Evolutionary conservation across 2,888 invertebrate genomes (phyloP).

Genomic region (Tiliacea citrago): DNA sequence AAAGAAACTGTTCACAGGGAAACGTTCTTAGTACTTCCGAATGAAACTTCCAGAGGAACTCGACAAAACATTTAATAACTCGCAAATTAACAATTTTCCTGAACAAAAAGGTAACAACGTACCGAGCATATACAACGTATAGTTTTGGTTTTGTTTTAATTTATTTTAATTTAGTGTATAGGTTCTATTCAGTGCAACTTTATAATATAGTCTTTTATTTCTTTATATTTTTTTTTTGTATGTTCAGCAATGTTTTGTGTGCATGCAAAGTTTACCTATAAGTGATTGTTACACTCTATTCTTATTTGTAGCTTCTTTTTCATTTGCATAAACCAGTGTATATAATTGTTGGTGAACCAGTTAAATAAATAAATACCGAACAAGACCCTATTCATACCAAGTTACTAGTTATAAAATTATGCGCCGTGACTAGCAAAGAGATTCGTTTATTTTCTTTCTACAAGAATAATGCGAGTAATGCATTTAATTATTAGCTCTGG

Average conservation of each 20-base stretch:
- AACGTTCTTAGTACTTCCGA: constrained; percentile 73
- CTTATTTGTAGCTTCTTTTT: no score
- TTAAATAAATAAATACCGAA: no score
- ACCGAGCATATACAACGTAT: constrained; percentile 12
- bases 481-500: constrained; percentile 57
- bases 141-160: no score
- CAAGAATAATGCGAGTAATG: constrained; percentile 51
- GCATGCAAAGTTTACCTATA: no score
- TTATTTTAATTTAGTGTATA: no score
- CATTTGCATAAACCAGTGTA: no score
- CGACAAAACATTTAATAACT: constrained; percentile 60
- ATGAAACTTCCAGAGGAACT: constrained; percentile 57
- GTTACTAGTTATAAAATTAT: constrained; percentile 53
- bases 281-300: no score
- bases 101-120: constrained; percentile 36
- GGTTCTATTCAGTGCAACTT: no score
- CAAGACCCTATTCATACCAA: constrained; percentile 47
- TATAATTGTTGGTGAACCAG: no score
- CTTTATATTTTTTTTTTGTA: no score
- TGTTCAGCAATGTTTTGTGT: no score
- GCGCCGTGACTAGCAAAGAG: constrained; percentile 43
- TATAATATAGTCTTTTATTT: no score
- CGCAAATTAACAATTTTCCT: constrained; percentile 43
- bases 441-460: constrained; percentile 52
- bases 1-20: constrained; percentile 81